Percentiles rank a stretch among this genome's conserved stretches.
Evolutionary conservation across 2,797 vertebrate species (phyloP).

Genomic region (Gymnoscopelus microlampas): DNA sequence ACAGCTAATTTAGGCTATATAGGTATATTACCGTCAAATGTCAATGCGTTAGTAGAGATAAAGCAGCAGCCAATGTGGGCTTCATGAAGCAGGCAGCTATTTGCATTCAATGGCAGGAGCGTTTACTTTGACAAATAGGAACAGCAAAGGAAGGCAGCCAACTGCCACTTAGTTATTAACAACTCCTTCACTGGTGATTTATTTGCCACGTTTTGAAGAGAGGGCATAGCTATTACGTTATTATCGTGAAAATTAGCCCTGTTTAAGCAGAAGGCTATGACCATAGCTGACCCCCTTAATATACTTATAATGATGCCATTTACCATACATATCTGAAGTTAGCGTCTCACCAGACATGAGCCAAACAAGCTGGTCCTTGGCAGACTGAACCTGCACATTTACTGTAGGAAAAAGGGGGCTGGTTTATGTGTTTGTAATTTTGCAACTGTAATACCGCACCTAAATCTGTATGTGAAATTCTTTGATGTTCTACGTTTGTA

Average conservation of each 20-base stretch:
- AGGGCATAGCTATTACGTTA: conserved; percentile 96
- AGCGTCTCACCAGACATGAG: conserved; percentile 74
- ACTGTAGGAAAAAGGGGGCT: conserved; percentile 34
- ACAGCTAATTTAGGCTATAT: conserved; percentile 26
- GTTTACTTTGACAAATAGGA: conserved; percentile 98
- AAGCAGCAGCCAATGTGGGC: conserved; percentile 56
- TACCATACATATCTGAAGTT: conserved; percentile 92
- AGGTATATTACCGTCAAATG: conserved; percentile 36
- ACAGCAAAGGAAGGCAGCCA: conserved; percentile 89
- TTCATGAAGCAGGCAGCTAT: conserved; percentile 75
- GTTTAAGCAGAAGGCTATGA: conserved; percentile 93
- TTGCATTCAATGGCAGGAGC: conserved; percentile 91
- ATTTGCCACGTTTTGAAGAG: conserved; percentile 90
- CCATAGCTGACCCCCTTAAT: conserved; percentile 97
- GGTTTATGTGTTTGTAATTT: conserved; percentile 57
- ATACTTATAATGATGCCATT: conserved; percentile 99
- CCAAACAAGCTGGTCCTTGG: conserved; percentile 60
- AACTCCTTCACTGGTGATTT: conserved; percentile 98
- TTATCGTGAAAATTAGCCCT: conserved; percentile 97
- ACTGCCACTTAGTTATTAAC: conserved; percentile 99
- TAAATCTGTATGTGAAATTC: conserved; percentile 40
- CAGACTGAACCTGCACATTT: conserved; percentile 48
- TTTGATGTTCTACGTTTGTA: conserved; percentile 44
- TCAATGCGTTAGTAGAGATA: conserved; percentile 62
- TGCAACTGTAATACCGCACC: conserved; percentile 42